Percentiles rank a stretch among this genome's conserved stretches.
Conservation (phyloP, 2,797 vertebrate genomes). For the Characodon lateralis region DNA sequence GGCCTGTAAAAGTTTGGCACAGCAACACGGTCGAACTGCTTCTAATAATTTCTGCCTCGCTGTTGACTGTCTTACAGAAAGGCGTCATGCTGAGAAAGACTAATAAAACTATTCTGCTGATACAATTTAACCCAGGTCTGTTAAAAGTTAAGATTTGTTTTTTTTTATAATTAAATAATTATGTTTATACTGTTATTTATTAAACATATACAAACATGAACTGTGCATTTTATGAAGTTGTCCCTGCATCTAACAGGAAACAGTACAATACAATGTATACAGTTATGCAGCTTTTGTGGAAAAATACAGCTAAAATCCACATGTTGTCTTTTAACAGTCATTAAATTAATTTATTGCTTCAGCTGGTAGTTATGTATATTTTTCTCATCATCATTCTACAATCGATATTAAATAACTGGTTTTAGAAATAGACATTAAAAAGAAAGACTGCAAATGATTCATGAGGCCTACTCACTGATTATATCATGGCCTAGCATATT, state of each 20-base stretch:
- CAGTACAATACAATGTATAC: background rate
- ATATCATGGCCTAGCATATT: constrained; percentile 23
- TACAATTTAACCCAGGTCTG: constrained; percentile 64
- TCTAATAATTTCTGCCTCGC: constrained; percentile 14
- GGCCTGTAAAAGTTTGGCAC: constrained; percentile 13
- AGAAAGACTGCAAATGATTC: constrained; percentile 9
- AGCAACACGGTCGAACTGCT: constrained; percentile 28
- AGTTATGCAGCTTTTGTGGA: constrained; percentile 7
- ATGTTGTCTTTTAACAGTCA: constrained; percentile 46
- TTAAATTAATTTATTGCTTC: constrained; percentile 43
- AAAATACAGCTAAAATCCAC: constrained; percentile 27
- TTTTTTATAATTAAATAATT: constrained; percentile 49
- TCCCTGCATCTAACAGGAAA: constrained; percentile 16
- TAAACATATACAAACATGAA: constrained; percentile 87
- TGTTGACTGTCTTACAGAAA: constrained; percentile 23
- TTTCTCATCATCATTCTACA: constrained; percentile 28
- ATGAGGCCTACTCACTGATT: constrained; percentile 26
- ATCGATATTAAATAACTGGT: constrained; percentile 18
- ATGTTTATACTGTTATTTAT: constrained; percentile 92
- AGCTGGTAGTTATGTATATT: constrained; percentile 40
- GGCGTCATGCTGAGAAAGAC: background rate
- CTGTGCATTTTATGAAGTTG: constrained; percentile 46
- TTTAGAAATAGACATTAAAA: constrained; percentile 9
- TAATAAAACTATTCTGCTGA: constrained; percentile 26
- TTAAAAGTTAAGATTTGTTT: constrained; percentile 50